Evolutionary conservation across 2,888 invertebrate species (phyloP), one percentile per base, ranked within the genome.

Genomic region (Ypsolopha sequella): DNA sequence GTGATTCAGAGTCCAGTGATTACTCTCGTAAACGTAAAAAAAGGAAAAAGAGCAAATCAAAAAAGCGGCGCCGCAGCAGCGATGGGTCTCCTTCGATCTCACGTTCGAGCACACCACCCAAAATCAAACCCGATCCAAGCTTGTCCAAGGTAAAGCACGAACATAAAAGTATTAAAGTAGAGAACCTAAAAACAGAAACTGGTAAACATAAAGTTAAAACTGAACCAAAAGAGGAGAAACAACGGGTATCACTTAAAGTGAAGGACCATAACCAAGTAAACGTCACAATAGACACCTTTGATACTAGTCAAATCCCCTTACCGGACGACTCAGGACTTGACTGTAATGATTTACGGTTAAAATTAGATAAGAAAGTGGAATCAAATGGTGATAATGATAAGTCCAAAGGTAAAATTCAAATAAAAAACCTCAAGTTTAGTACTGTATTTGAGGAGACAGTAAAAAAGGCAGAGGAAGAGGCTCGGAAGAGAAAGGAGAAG

Each of bases 381-480:
- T 76, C 77, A 35, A 9, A 14, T 33, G 36, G 60, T 2, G 86
- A 87, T 14, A 66, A 56, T 64, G 87, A 86, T 50, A 86, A 80
- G 58, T 59, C 70, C 6, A 87, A 88, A 60, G 72, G 80, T 46
- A 92, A 90, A 78, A 92, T 92, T 60, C 82, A 88, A 60, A 92
- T 92, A 55, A 91, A 91, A 67, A 90, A 91, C 68, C 74, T 92
- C 10, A 92, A 92, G 63, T 89, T 90, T 54, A 91, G 91, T 67
- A 76, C 88, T 14, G 89, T 92, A 14, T 91, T 89, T 73, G 91
- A 90, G 61, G 90, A 90, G 57, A 89, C 90, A 7, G 89, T 91
- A 0, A 90, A 90, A 62, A 88, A 90, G 66, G 89, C 90, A 41
- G 90, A 91, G 63, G 89, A 89, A 58, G 89, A 89, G 61, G 89